phyloP scores from a whole-genome alignment of 2,888 invertebrate genomes.

The Hydrotaea cyrtoneurina region DNA sequence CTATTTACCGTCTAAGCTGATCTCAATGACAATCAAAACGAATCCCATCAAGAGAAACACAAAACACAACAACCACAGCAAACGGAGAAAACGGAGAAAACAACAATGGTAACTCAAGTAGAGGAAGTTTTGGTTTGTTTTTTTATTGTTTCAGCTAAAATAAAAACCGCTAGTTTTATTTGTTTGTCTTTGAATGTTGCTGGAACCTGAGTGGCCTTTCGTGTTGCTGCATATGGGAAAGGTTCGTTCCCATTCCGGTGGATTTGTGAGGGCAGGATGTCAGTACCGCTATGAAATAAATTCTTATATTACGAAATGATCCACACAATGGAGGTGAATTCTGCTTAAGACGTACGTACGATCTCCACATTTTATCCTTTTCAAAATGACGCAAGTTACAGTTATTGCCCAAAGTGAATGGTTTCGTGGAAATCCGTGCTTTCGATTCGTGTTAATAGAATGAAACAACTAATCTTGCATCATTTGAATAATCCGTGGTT shows the following conservation, averaged over 20 bases:
- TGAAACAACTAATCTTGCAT: no score
- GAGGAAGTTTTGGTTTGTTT: constrained; percentile 5
- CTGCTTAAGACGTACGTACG: not conserved
- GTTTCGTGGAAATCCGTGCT: no score
- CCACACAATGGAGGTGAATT: not conserved
- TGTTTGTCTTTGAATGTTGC: constrained; percentile 40
- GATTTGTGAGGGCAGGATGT: constrained; percentile 48
- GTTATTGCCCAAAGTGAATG: no score
- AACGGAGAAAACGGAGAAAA: no score
- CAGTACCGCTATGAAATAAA: constrained; percentile 39
- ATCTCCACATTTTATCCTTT: no score
- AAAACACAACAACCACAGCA: not conserved
- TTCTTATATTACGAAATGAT: constrained; percentile 37
- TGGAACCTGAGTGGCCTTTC: constrained; percentile 50
- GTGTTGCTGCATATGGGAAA: constrained; percentile 13
- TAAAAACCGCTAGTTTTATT: constrained; percentile 52
- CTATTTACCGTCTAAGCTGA: constrained; percentile 11
- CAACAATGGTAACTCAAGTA: constrained; percentile 54
- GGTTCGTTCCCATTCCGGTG: constrained; percentile 23
- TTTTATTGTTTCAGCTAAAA: constrained; percentile 16
- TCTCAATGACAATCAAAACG: not conserved
- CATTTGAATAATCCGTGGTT: no score
- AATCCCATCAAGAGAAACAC: constrained; percentile 4
- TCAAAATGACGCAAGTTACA: no score
- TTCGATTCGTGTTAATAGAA: no score